A percentile compares a stretch with the other conserved stretches of the same genome.
These are phyloP conservation scores for Zoanthus gigantus DNA, from an alignment of 92 coral and sea anemone genomes.

Conservation along the genomic window DNA sequence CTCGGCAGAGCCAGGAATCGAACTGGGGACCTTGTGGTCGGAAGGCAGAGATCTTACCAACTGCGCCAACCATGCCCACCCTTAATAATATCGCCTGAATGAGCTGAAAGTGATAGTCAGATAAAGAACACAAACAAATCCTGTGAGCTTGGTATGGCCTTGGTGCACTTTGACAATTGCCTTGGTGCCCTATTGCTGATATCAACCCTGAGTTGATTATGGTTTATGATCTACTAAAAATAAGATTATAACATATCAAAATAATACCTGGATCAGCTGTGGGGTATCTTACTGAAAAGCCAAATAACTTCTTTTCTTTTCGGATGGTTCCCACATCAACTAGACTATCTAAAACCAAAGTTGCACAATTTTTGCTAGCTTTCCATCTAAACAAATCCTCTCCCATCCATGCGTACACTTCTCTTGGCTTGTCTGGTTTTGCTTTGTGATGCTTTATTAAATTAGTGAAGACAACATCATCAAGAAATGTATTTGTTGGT, in stretches of 20 bases:
- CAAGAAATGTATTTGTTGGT: slow-evolving; percentile 45
- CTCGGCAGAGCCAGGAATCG: too few species aligned
- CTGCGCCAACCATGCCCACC: too few species aligned
- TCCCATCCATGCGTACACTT: slow-evolving; percentile 41
- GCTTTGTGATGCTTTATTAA: slow-evolving; percentile 21
- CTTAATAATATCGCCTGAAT: too few species aligned
- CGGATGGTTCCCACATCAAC: slow-evolving; percentile 39
- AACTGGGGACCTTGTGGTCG: too few species aligned
- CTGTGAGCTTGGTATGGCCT: too few species aligned
- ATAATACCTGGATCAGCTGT: slow-evolving; percentile 32
- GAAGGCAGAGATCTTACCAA: too few species aligned
- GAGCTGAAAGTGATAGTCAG: too few species aligned
- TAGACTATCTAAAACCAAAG: slow-evolving; percentile 47
- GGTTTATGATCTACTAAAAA: too few species aligned
- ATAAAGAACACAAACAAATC: too few species aligned
- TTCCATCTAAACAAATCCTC: slow-evolving; percentile 43
- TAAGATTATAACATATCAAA: not conserved
- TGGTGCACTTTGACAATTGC: too few species aligned
- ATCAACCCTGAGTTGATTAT: too few species aligned
- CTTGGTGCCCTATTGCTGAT: too few species aligned
- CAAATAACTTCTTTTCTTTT: slow-evolving; percentile 42
- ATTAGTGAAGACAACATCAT: slow-evolving; percentile 32
- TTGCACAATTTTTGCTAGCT: slow-evolving; percentile 40
- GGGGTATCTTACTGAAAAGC: slow-evolving; percentile 44
- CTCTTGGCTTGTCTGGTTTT: slow-evolving; percentile 50